Conservation (phyloP, 1,140 invertebrate species). For the Pogonognathellus flavescens region DNA sequence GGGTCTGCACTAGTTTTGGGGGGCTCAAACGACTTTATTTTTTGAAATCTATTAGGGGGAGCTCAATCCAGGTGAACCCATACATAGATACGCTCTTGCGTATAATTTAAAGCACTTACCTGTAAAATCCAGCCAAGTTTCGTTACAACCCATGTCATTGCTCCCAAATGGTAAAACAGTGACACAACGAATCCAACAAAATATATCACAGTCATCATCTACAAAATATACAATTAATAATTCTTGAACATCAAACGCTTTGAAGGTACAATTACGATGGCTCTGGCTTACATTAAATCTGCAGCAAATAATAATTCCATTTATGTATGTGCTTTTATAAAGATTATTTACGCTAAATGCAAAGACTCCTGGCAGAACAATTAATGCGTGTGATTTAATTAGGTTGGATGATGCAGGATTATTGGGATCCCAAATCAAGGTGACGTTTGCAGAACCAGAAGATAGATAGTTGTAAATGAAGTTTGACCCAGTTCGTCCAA, state of each 20-base stretch:
- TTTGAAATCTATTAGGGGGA: too few species aligned
- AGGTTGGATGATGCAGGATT: not conserved
- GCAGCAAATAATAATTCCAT: too few species aligned
- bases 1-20: too few species aligned
- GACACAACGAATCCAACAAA: slow-evolving; percentile 92
- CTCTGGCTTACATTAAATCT: too few species aligned
- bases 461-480: slow-evolving; percentile 86
- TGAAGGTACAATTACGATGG: too few species aligned
- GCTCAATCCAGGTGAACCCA: too few species aligned
- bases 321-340: too few species aligned
- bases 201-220: slow-evolving; percentile 86
- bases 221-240: not conserved
- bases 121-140: slow-evolving; percentile 85
- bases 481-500: slow-evolving; percentile 81
- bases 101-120: slow-evolving; percentile 46
- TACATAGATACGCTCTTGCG: too few species aligned
- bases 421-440: not conserved
- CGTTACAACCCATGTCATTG: slow-evolving; percentile 88
- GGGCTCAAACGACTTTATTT: too few species aligned
- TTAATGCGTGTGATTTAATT: not conserved
- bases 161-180: slow-evolving; percentile 88
- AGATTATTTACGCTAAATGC: slow-evolving; percentile 84
- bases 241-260: too few species aligned
- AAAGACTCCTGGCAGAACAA: slow-evolving; percentile 74
- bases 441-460: slow-evolving; percentile 27